Base-by-base conservation (phyloP, 1,140 invertebrate species). In the Leptinotarsa lineolata region DNA sequence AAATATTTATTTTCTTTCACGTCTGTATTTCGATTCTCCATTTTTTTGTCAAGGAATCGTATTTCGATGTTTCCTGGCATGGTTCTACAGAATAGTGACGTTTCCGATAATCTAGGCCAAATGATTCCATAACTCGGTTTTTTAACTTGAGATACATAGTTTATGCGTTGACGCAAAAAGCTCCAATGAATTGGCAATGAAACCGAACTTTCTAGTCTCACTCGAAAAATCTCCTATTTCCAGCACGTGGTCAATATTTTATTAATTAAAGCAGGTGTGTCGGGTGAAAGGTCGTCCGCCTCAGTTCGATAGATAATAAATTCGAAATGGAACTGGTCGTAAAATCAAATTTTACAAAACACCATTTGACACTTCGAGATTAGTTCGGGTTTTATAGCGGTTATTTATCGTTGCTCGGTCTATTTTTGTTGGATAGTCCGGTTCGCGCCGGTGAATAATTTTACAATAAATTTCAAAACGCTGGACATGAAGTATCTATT, bases 201-300 rank as follows among this genome's bases (percentile, higher is more conserved):
- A 69, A 69, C 21, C 66, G n/a, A 68, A 68, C 68, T 58, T 58
- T 69, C 48, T 69, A 46, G 48, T 54, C 48, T 16, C 48, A 1
- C 16, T 54, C 4, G n/a, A 63, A 61, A 60, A 63, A 71, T 71
- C 48, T 64, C 16, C n/a, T n/a, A 61, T 12, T 71, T 24, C 59
- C 30, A 71, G 69, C 69, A 71, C 69, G 69, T 71, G 69, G 69
- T 63, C 69, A 39, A 64, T 71, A 64, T 63, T 71, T 63, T 71
- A 71, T 71, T 48, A 71, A 71, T 71, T 71, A 71, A 71, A 71
- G 69, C 67, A 71, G 69, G 58, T 63, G 58, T 63, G 69, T 61
- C 54, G 13, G 54, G 69, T 71, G 60, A 71, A 46, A 71, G 69
- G 69, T 71, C 69, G 45, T 5, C 30, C 39, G 69, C 69, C 24